Percentiles rank a stretch among this genome's conserved stretches.
Evolutionary conservation across 2,888 invertebrate genomes (phyloP).

Genomic region (Cheilosia variabilis): DNA sequence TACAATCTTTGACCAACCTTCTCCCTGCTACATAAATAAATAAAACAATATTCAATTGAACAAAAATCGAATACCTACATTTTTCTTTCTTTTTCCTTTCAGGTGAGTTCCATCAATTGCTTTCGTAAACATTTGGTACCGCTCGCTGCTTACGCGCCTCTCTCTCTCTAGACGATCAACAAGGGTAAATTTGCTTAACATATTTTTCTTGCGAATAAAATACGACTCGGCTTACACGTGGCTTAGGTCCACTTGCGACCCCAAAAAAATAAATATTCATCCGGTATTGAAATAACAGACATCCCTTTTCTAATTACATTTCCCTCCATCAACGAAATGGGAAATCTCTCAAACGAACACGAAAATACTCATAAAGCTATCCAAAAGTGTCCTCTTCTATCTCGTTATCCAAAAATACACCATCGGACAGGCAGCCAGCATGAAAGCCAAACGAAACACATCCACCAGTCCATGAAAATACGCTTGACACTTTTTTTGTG

Average conservation of each 20-base stretch:
- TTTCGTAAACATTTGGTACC: slow-evolving; percentile 2
- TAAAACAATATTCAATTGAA: background rate
- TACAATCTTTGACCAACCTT: no score
- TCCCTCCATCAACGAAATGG: slow-evolving; percentile 5
- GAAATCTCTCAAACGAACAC: slow-evolving; percentile 10
- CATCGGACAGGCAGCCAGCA: background rate
- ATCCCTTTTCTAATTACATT: slow-evolving; percentile 16
- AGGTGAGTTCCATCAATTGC: slow-evolving; percentile 30
- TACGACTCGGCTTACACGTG: no score
- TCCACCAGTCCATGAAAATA: slow-evolving; percentile 15
- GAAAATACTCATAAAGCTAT: background rate
- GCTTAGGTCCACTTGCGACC: no score
- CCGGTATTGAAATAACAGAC: background rate
- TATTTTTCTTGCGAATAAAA: background rate
- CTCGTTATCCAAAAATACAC: slow-evolving; percentile 6
- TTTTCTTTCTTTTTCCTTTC: slow-evolving; percentile 7
- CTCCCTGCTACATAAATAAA: background rate
- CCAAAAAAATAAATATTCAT: background rate
- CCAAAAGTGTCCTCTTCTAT: slow-evolving; percentile 20
- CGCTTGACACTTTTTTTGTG: slow-evolving; percentile 34
- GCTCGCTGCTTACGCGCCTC: slow-evolving; percentile 18
- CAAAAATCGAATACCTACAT: background rate
- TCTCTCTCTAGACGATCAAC: background rate
- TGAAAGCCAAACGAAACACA: background rate
- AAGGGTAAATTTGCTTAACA: background rate